A percentile compares a stretch with the other conserved stretches of the same genome.
Evolutionary conservation across 2,888 invertebrate species (phyloP).

Genomic region (Amiota mariae): DNA sequence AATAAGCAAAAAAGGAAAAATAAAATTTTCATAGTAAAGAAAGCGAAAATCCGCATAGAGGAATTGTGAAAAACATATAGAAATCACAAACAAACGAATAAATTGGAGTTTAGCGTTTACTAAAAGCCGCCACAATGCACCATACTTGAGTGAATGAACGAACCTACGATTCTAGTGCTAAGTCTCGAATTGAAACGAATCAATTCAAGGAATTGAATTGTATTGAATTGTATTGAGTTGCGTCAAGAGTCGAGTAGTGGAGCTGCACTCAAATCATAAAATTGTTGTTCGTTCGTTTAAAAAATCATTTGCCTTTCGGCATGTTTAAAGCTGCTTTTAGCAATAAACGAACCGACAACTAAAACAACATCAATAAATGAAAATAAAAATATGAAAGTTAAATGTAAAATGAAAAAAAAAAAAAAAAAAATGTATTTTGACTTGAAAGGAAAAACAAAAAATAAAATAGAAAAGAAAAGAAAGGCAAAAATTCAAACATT

Average conservation of each 20-base stretch:
- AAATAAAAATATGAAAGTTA: constrained; percentile 35
- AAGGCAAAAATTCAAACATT: background rate
- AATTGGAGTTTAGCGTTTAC: constrained; percentile 13
- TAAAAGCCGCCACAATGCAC: too few relatives aligned
- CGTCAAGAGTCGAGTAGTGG: constrained; percentile 9
- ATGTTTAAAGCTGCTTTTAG: too few relatives aligned
- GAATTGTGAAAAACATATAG: background rate
- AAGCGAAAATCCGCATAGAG: background rate
- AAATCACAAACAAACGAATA: background rate
- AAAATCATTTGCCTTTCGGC: too few relatives aligned
- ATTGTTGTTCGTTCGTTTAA: constrained; percentile 34
- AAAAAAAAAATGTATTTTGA: background rate
- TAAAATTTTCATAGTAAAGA: background rate
- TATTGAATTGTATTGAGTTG: background rate
- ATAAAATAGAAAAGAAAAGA: constrained; percentile 26
- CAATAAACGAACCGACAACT: too few relatives aligned
- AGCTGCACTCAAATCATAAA: constrained; percentile 7
- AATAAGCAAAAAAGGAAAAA: constrained; percentile 1
- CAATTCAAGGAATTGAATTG: too few relatives aligned
- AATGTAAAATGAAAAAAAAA: constrained; percentile 35
- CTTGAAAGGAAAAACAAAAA: constrained; percentile 9
- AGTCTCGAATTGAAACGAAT: too few relatives aligned
- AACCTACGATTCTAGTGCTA: background rate
- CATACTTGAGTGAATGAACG: background rate
- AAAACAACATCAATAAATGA: too few relatives aligned